Conservation (phyloP, 2,888 invertebrate species). For the Tetragonisca angustula region DNA sequence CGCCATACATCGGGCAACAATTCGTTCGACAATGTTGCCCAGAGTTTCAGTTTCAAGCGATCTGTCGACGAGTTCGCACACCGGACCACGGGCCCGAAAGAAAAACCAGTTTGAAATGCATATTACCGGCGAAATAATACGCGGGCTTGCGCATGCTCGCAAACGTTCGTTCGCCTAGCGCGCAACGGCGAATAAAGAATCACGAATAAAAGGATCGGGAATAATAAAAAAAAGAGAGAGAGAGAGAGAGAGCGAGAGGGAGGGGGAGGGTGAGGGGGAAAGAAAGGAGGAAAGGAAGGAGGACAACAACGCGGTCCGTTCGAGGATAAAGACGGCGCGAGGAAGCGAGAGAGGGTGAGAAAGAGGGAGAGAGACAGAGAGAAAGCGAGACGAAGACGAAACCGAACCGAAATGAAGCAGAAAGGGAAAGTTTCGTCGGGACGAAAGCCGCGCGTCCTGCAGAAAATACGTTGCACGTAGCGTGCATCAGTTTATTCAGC, state of each 20-base stretch:
- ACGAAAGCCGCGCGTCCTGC: conserved; percentile 63
- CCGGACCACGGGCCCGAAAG: conserved; percentile 36
- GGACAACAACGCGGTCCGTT: conserved; percentile 64
- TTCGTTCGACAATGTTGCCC: neutral
- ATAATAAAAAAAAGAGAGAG: conserved; percentile 61
- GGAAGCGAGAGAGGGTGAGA: conserved; percentile 38
- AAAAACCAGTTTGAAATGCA: conserved; percentile 77
- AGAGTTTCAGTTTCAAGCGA: conserved; percentile 34
- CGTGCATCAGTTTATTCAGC: conserved; percentile 47
- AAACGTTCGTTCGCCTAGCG: conserved; percentile 68
- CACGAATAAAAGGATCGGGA: conserved; percentile 77
- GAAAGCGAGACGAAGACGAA: conserved; percentile 49
- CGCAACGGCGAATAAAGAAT: conserved; percentile 75
- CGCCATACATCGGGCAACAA: neutral
- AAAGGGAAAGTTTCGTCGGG: conserved; percentile 52
- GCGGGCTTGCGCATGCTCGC: conserved; percentile 27
- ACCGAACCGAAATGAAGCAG: neutral
- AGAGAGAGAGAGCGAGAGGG: too few relatives aligned
- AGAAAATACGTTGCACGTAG: conserved; percentile 73
- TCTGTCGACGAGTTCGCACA: neutral
- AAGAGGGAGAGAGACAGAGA: conserved; percentile 43
- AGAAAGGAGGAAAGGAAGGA: conserved; percentile 9
- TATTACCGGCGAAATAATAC: conserved; percentile 69
- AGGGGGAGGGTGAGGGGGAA: neutral
- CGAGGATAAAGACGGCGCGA: conserved; percentile 50